A percentile compares a stretch with the other conserved stretches of the same genome.
phyloP scores from a whole-genome alignment of 35 echinoderm and acorn worm species.

The Lytechinus pictus region DNA sequence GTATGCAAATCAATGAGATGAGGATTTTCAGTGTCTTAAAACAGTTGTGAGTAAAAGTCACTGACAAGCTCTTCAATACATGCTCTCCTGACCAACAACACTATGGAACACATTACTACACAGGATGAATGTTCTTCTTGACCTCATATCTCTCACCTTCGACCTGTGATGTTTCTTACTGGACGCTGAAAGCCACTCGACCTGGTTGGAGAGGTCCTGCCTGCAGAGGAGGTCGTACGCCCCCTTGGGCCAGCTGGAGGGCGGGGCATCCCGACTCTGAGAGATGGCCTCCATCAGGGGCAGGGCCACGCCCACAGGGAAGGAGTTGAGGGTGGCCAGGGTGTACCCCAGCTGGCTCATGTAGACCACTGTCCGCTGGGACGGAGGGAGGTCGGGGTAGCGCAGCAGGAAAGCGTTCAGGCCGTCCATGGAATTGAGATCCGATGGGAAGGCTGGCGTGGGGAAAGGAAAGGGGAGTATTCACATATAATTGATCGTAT shows the following conservation, averaged over 20 bases:
- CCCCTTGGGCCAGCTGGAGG: slow-evolving; percentile 79
- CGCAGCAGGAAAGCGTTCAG: slow-evolving; percentile 52
- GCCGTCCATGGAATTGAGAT: neutral
- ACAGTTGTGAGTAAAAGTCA: too few relatives aligned
- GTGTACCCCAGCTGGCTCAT: slow-evolving; percentile 78
- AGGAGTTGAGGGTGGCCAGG: slow-evolving; percentile 60
- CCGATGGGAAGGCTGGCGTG: neutral
- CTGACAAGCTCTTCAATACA: too few relatives aligned
- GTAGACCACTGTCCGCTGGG: slow-evolving; percentile 78
- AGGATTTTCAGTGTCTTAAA: too few relatives aligned
- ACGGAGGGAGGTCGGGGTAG: slow-evolving; percentile 48
- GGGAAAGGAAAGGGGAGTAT: neutral
- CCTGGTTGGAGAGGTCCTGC: slow-evolving; percentile 84
- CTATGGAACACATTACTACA: too few relatives aligned
- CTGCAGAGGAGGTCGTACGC: slow-evolving; percentile 85
- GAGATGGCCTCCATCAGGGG: slow-evolving; percentile 84
- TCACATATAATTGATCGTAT: too few relatives aligned
- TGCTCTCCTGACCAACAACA: too few relatives aligned
- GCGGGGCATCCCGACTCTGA: slow-evolving; percentile 75
- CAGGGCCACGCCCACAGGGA: slow-evolving; percentile 75
- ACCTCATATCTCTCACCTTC: neutral
- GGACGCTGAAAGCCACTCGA: slow-evolving; percentile 25
- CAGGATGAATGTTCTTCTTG: too few relatives aligned
- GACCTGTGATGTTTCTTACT: slow-evolving; percentile 32
- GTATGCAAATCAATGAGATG: neutral